Evolutionary conservation across 2,797 vertebrate species (phyloP).

Genomic region (Menidia menidia): DNA sequence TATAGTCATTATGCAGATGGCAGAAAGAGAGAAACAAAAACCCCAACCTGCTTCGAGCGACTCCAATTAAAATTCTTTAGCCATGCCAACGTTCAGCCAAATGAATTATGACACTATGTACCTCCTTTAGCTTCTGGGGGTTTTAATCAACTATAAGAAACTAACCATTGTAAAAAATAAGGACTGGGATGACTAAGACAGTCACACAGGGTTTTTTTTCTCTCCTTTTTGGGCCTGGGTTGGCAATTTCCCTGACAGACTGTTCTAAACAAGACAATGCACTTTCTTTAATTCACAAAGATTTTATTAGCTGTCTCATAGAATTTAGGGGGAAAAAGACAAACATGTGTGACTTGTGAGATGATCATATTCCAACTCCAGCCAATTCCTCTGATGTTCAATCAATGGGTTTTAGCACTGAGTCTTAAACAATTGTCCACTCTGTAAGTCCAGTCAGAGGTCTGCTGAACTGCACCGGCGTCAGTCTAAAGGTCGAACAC

Average conservation of each 20-base stretch:
- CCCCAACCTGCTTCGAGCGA: conserved; percentile 69
- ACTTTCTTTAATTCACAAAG: not conserved
- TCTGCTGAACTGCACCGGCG: not conserved
- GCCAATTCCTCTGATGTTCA: no score
- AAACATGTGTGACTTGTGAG: not conserved
- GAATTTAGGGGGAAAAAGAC: not conserved
- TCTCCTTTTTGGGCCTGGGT: not conserved
- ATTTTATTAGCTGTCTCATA: conserved; percentile 13
- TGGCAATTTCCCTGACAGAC: not conserved
- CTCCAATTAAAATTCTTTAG: conserved; percentile 83
- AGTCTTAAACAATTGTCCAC: not conserved
- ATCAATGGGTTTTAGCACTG: not conserved
- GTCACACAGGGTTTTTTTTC: conserved; percentile 11
- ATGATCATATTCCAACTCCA: no score
- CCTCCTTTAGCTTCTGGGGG: conserved; percentile 50
- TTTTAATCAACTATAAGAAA: conserved; percentile 47
- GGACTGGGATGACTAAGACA: conserved; percentile 27
- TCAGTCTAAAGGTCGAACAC: not conserved
- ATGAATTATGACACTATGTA: conserved; percentile 68
- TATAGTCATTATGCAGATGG: conserved; percentile 82
- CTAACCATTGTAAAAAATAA: conserved; percentile 36
- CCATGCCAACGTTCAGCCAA: conserved; percentile 67
- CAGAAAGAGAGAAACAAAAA: conserved; percentile 52
- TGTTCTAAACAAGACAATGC: conserved; percentile 17
- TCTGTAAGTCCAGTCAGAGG: not conserved